Percentiles rank a stretch among this genome's conserved stretches.
phyloP scores from a whole-genome alignment of 2,113 vertebrate species.

The Thymallus thymallus region DNA sequence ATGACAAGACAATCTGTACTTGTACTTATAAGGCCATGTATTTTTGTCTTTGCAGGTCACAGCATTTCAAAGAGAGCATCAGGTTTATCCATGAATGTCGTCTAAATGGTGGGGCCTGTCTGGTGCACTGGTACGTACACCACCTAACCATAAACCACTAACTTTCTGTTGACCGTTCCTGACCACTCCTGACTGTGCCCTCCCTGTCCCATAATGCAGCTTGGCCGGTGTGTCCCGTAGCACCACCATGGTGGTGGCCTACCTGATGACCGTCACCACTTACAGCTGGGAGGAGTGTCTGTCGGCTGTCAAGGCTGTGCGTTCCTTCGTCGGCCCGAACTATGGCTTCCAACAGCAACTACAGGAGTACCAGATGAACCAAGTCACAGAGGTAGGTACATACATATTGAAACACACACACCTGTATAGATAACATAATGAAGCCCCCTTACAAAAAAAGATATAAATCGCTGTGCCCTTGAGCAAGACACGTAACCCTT shows the following conservation, averaged over 20 bases:
- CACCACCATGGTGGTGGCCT: slow-evolving; percentile 85
- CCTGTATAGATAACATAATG: too few relatives aligned
- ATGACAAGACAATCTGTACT: background rate
- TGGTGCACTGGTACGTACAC: slow-evolving; percentile 85
- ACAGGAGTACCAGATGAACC: slow-evolving; percentile 80
- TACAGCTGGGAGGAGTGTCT: slow-evolving; percentile 83
- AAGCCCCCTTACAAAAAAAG: too few relatives aligned
- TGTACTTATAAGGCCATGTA: background rate
- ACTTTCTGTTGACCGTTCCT: background rate
- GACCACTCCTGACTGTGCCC: background rate
- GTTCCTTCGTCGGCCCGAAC: slow-evolving; percentile 85
- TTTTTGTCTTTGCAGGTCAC: slow-evolving; percentile 67
- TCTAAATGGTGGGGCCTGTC: slow-evolving; percentile 80
- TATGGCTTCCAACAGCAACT: slow-evolving; percentile 86
- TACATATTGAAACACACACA: background rate
- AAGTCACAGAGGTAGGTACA: slow-evolving; percentile 77
- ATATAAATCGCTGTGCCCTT: too few relatives aligned
- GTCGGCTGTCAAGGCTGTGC: slow-evolving; percentile 77
- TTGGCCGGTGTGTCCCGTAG: slow-evolving; percentile 89
- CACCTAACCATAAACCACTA: background rate
- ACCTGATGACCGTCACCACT: slow-evolving; percentile 87
- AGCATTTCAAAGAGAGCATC: slow-evolving; percentile 88
- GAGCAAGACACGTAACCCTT: too few relatives aligned
- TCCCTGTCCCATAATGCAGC: slow-evolving; percentile 56
- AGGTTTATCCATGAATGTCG: slow-evolving; percentile 86